A percentile compares a stretch with the other conserved stretches of the same genome.
Evolutionary conservation across 1,140 invertebrate genomes (phyloP).

Genomic region (Trialeurodes vaporariorum): DNA sequence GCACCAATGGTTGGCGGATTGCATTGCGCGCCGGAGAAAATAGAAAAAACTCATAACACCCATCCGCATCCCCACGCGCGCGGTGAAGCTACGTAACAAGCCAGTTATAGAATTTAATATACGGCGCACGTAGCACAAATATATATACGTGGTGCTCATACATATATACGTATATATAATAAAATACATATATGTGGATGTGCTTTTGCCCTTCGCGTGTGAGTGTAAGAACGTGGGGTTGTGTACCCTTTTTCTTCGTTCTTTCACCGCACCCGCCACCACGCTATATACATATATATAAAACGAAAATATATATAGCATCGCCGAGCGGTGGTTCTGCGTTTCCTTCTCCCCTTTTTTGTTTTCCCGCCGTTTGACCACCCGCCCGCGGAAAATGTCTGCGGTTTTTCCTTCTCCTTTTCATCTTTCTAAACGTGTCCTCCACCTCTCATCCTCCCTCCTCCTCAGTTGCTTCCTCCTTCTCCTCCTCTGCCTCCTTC

Average conservation of each 20-base stretch:
- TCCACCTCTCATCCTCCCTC: neutral
- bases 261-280: too few species aligned
- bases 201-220: too few species aligned
- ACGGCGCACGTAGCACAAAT: neutral
- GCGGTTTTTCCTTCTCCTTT: neutral
- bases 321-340: too few species aligned
- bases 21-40: too few species aligned
- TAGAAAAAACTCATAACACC: neutral
- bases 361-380: neutral
- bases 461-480: neutral
- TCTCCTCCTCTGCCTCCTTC: too few species aligned
- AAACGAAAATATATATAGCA: neutral
- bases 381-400: neutral
- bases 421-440: neutral
- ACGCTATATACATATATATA: neutral
- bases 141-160: too few species aligned
- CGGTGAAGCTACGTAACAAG: neutral
- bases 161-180: too few species aligned
- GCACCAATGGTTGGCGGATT: too few species aligned
- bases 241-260: too few species aligned
- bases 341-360: neutral
- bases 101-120: slow-evolving; percentile 1
- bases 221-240: too few species aligned
- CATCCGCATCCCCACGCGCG: neutral
- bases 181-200: too few species aligned